These are phyloP conservation scores for Coregonus clupeaformis DNA, from an alignment of 2,113 vertebrate species.

Conservation along the genomic window DNA sequence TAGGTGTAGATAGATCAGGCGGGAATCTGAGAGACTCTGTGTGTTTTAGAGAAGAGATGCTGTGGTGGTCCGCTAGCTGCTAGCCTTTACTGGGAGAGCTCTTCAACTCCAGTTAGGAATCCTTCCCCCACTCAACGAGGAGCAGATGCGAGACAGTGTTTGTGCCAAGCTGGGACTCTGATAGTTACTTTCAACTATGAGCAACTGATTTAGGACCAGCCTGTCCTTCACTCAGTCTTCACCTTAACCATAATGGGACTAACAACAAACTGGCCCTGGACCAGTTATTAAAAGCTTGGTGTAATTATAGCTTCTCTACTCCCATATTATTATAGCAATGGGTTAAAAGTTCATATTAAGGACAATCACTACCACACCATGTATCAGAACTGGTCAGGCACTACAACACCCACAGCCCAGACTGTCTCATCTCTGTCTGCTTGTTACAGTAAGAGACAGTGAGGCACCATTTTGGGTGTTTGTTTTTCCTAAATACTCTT, in stretches of 20 bases:
- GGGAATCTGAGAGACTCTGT: constrained; percentile 47
- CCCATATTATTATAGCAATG: background rate
- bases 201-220: background rate
- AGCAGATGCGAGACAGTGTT: constrained; percentile 47
- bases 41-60: constrained; percentile 40
- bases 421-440: too few relatives aligned
- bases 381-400: background rate
- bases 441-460: too few relatives aligned
- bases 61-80: constrained; percentile 61
- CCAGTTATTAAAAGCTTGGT: too few relatives aligned
- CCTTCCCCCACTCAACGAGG: constrained; percentile 34
- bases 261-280: too few relatives aligned
- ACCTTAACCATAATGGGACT: background rate
- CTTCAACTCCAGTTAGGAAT: constrained; percentile 14
- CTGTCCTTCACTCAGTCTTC: too few relatives aligned
- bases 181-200: background rate
- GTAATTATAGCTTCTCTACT: too few relatives aligned
- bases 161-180: background rate
- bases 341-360: background rate
- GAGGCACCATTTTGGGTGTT: too few relatives aligned
- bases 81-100: background rate
- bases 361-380: background rate
- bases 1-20: constrained; percentile 28
- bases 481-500: background rate
- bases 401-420: too few relatives aligned